A percentile compares a stretch with the other conserved stretches of the same genome.
Conservation (phyloP, 2,113 vertebrate genomes). For the Sakesphorus luctuosus region DNA sequence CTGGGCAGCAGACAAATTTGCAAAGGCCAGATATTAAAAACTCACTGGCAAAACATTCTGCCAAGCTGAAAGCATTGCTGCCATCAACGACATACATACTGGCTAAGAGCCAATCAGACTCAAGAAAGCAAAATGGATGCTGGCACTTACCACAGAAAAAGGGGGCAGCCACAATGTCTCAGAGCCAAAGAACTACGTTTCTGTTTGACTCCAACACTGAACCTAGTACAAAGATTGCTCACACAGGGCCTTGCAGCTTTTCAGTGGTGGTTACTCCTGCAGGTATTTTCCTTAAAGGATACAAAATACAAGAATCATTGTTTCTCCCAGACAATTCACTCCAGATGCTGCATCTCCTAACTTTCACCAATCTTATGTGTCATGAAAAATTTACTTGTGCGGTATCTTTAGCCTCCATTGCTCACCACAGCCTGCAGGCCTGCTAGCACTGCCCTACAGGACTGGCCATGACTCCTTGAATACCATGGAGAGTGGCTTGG, state of each 20-base stretch:
- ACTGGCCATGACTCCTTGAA: too few relatives aligned
- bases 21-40: neutral
- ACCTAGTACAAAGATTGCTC: neutral
- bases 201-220: neutral
- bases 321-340: neutral
- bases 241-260: neutral
- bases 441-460: neutral
- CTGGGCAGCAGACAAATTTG: neutral
- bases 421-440: neutral
- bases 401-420: neutral
- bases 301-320: neutral
- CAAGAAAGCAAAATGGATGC: constrained; percentile 47
- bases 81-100: constrained; percentile 12
- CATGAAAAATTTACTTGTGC: neutral
- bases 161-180: neutral
- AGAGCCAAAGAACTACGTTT: neutral
- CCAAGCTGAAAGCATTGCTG: constrained; percentile 15
- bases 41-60: constrained; percentile 22
- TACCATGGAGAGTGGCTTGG: too few relatives aligned
- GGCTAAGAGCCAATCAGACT: constrained; percentile 34
- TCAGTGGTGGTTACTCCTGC: neutral
- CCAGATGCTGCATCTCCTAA: neutral
- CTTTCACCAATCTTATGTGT: neutral
- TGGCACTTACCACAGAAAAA: constrained; percentile 22
- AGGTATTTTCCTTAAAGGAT: neutral